A percentile compares a stretch with the other conserved stretches of the same genome.
These are phyloP conservation scores for Leucophenga maculata DNA, from an alignment of 2,888 invertebrate genomes.

Conservation along the genomic window DNA sequence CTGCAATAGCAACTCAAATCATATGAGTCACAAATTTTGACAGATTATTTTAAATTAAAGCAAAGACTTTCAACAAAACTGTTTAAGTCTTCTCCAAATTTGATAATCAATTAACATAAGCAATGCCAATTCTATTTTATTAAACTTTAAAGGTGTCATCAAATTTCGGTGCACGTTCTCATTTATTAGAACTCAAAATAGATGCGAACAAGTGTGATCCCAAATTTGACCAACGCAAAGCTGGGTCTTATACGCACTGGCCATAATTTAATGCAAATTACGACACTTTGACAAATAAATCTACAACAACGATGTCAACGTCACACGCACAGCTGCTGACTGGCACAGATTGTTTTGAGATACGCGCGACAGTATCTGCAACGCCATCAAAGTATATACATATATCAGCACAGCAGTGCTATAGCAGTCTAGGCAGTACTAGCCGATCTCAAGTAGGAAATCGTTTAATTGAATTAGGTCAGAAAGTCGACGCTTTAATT, in stretches of 20 bases:
- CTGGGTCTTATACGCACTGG: background rate
- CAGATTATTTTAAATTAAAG: no score
- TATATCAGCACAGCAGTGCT: background rate
- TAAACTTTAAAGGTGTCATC: background rate
- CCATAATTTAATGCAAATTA: constrained; percentile 20
- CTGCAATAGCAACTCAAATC: no score
- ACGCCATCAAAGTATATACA: background rate
- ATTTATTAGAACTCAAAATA: background rate
- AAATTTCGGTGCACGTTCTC: background rate
- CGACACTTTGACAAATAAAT: constrained; percentile 20
- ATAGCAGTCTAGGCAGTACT: no score
- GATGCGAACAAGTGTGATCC: background rate
- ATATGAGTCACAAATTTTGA: no score
- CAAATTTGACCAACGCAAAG: background rate
- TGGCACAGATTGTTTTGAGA: no score
- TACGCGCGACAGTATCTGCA: no score
- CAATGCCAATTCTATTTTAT: background rate
- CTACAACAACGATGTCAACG: background rate
- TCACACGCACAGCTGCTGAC: background rate
- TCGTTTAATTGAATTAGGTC: constrained; percentile 59
- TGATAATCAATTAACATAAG: no score
- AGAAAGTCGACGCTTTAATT: constrained; percentile 35
- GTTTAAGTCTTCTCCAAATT: no score
- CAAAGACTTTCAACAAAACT: no score
- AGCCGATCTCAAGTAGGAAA: constrained; percentile 47